Conservation (phyloP, 1,140 invertebrate genomes). For the Leptoteleia sp. region DNA sequence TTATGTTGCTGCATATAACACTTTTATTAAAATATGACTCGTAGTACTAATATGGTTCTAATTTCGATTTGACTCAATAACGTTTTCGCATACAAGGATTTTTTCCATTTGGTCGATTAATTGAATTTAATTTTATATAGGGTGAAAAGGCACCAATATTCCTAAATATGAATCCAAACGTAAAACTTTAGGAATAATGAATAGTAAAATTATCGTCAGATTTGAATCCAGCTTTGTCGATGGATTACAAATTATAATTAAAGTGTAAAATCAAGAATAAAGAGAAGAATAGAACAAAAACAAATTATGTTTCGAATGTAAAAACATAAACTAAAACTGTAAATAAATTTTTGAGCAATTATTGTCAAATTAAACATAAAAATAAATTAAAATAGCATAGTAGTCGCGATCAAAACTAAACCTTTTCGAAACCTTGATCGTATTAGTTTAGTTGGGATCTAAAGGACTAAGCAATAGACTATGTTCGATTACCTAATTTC, state of each 20-base stretch:
- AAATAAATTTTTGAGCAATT: neutral
- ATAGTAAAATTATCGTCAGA: too few relatives aligned
- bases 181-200: neutral
- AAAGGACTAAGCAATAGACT: neutral
- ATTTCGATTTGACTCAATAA: neutral
- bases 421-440: neutral
- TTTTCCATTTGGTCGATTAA: neutral
- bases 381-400: too few relatives aligned
- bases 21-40: conserved; percentile 20
- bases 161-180: neutral
- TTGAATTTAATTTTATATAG: neutral
- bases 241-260: too few relatives aligned
- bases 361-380: neutral
- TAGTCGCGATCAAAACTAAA: too few relatives aligned
- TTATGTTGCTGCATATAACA: conserved; percentile 17
- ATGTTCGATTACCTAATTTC: neutral
- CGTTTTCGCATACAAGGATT: neutral
- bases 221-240: neutral
- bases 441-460: neutral
- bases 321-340: too few relatives aligned
- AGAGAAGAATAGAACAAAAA: too few relatives aligned
- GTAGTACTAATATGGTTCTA: neutral
- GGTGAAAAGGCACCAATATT: conserved; percentile 13
- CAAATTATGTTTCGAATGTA: too few relatives aligned
- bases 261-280: neutral